Evolutionary conservation across 2,888 invertebrate species (phyloP).

Genomic region (Lasioglossum villosulum): DNA sequence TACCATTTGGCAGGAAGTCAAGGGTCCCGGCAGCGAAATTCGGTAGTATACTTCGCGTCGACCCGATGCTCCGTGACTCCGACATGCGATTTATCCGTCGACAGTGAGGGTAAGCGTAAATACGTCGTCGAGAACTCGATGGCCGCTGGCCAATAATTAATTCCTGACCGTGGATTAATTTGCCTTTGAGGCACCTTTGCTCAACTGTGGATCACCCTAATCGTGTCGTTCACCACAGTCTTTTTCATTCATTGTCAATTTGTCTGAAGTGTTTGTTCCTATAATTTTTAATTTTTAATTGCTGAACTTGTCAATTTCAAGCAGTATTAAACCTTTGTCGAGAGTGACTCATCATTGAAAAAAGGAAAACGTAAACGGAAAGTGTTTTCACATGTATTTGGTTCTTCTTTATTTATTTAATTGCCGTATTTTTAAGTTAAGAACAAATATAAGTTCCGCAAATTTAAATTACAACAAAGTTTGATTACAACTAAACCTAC

Average conservation of each 20-base stretch:
- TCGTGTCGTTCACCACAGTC: neutral
- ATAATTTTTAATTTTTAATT: too few relatives aligned
- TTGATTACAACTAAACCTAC: too few relatives aligned
- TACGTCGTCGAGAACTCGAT: conserved; percentile 38
- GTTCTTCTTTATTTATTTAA: too few relatives aligned
- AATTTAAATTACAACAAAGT: too few relatives aligned
- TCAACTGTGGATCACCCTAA: neutral
- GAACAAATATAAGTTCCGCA: too few relatives aligned
- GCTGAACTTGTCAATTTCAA: too few relatives aligned
- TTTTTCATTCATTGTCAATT: neutral
- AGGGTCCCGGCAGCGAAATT: conserved; percentile 28
- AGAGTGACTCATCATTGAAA: too few relatives aligned
- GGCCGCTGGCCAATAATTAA: conserved; percentile 53
- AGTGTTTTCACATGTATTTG: too few relatives aligned
- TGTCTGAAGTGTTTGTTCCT: too few relatives aligned
- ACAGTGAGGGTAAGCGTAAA: conserved; percentile 24
- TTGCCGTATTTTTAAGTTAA: too few relatives aligned
- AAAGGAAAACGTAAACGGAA: too few relatives aligned
- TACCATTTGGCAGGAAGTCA: conserved; percentile 43
- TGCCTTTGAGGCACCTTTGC: neutral
- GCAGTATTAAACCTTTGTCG: too few relatives aligned
- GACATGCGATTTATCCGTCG: conserved; percentile 24
- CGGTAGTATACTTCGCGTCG: conserved; percentile 19
- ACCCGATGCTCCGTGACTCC: conserved; percentile 2
- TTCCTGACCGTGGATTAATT: conserved; percentile 20